These are phyloP conservation scores for Nannobrachium achirus DNA, from an alignment of 2,113 vertebrate species.

Conservation along the genomic window DNA sequence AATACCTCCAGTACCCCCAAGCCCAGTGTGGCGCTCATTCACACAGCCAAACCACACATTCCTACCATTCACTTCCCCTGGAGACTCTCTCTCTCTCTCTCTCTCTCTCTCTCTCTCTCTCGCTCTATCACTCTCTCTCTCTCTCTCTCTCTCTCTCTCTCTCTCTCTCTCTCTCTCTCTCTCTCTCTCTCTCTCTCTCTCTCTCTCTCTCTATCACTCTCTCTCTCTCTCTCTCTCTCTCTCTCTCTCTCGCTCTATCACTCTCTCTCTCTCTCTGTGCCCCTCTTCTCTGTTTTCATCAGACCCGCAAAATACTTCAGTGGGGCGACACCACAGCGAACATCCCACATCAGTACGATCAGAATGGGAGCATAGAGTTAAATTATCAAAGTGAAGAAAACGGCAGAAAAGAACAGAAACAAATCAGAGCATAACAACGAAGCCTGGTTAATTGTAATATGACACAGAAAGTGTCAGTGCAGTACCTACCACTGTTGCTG, in stretches of 20 bases:
- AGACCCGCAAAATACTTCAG: constrained; percentile 30
- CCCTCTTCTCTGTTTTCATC: constrained; percentile 48
- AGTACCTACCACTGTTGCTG: no score
- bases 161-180: constrained; percentile 20
- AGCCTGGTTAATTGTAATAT: neutral
- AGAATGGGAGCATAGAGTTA: constrained; percentile 10
- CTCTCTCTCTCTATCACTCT: constrained; percentile 50
- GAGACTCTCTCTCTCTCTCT: constrained; percentile 62
- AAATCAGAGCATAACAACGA: neutral
- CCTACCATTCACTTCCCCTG: constrained; percentile 76
- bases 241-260: constrained; percentile 4
- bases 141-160: neutral
- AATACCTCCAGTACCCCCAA: constrained; percentile 68
- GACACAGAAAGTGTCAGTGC: no score
- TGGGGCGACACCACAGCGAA: constrained; percentile 29
- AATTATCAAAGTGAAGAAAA: no score
- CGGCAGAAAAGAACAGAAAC: neutral
- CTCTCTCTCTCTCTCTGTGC: constrained; percentile 30
- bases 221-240: constrained; percentile 39
- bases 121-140: constrained; percentile 55
- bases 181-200: constrained; percentile 37
- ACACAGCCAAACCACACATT: constrained; percentile 70
- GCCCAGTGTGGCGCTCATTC: constrained; percentile 74
- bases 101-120: constrained; percentile 33
- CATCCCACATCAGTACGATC: constrained; percentile 34